Evolutionary conservation across 2,888 invertebrate genomes (phyloP).

Genomic region (Cancer borealis): DNA sequence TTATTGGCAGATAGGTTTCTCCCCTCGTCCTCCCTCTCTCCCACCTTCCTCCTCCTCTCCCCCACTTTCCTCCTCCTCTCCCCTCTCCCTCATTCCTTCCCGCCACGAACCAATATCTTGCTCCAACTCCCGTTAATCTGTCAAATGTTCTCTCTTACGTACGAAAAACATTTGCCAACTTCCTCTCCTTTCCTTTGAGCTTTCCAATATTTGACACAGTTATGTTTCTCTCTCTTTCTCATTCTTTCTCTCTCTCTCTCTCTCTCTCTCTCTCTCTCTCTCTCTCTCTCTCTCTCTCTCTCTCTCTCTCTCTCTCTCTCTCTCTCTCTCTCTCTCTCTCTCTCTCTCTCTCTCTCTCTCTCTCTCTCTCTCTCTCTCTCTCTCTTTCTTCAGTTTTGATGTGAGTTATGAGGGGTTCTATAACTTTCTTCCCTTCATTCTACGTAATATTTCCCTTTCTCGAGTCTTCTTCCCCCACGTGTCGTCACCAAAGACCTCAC

Average conservation of each 20-base stretch:
- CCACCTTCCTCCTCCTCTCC: background rate
- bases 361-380: constrained; percentile 39
- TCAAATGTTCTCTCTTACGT: constrained; percentile 41
- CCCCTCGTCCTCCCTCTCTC: background rate
- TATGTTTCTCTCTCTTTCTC: constrained; percentile 33
- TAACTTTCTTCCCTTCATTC: constrained; percentile 28
- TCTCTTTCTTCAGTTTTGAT: background rate
- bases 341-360: constrained; percentile 54
- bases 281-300: constrained; percentile 49
- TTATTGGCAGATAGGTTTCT: constrained; percentile 31
- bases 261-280: constrained; percentile 57
- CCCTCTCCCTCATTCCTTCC: constrained; percentile 12
- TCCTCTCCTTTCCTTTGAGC: constrained; percentile 51
- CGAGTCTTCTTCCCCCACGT: background rate
- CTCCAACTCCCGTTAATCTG: constrained; percentile 51
- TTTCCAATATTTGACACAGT: constrained; percentile 44
- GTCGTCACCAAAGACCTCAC: constrained; percentile 7
- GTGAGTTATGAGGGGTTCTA: constrained; percentile 6
- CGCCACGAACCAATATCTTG: constrained; percentile 27
- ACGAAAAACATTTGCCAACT: constrained; percentile 14
- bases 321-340: constrained; percentile 41
- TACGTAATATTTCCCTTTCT: constrained; percentile 15
- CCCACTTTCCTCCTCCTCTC: background rate
- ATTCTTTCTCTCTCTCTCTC: constrained; percentile 49
- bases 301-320: constrained; percentile 46